Evolutionary conservation across 1,140 invertebrate genomes (phyloP).

Genomic region (Steinernema feltiae): DNA sequence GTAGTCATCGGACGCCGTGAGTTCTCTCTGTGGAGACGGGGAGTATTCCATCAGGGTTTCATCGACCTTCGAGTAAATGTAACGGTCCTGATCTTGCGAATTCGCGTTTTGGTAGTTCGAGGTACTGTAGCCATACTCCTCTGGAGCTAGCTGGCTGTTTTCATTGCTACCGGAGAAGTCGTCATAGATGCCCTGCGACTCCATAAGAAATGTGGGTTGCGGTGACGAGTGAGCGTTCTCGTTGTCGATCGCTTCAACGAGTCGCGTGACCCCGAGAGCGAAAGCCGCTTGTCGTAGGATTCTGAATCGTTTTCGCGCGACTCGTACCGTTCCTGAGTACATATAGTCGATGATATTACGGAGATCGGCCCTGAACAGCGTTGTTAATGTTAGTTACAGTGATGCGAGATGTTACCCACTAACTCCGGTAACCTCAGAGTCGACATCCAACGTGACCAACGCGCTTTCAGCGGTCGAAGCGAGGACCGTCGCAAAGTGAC

Average conservation of each 20-base stretch:
- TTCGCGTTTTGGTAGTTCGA: neutral
- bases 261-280: constrained; percentile 21
- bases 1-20: neutral
- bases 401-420: constrained; percentile 14
- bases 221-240: neutral
- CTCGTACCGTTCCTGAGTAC: constrained; percentile 21
- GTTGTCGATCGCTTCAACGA: constrained; percentile 19
- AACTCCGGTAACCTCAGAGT: constrained; percentile 20
- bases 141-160: neutral
- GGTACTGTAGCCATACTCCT: constrained; percentile 9
- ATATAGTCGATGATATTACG: constrained; percentile 31
- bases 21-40: neutral
- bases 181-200: neutral
- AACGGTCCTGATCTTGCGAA: neutral
- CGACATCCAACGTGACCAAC: constrained; percentile 29
- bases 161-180: neutral
- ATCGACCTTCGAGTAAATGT: neutral
- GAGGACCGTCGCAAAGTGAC: constrained; percentile 22
- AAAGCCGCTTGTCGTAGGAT: constrained; percentile 15
- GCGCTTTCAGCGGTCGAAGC: neutral
- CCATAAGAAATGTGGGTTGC: neutral
- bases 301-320: constrained; percentile 7
- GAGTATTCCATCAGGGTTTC: neutral
- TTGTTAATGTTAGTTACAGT: neutral
- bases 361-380: constrained; percentile 23